Evolutionary conservation across 2,113 vertebrate species (phyloP).

Genomic region (Megaceryle maxima): DNA sequence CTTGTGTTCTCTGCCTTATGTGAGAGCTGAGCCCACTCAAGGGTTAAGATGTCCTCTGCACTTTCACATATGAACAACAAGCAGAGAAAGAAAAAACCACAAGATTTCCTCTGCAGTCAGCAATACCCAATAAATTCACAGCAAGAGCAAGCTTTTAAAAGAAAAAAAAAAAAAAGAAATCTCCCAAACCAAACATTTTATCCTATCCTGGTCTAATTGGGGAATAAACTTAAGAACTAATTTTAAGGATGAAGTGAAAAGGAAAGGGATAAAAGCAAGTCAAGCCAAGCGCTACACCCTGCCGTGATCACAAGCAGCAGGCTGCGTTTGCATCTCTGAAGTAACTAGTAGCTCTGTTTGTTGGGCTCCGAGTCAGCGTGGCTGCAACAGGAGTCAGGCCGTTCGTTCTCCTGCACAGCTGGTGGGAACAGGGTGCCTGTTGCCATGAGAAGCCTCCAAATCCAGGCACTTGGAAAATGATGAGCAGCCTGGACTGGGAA

Average conservation of each 20-base stretch:
- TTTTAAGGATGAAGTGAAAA: slow-evolving; percentile 32
- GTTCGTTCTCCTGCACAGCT: not conserved
- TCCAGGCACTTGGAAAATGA: rapidly evolving
- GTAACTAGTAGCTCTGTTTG: not conserved
- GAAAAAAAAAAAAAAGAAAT: not conserved
- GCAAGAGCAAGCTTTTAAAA: slow-evolving; percentile 1
- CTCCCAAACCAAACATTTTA: slow-evolving; percentile 11
- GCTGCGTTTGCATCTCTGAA: not conserved
- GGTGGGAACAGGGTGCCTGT: not conserved
- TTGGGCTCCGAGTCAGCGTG: rapidly evolving
- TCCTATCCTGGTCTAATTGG: slow-evolving; percentile 4
- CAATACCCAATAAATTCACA: slow-evolving; percentile 29
- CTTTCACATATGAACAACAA: not conserved
- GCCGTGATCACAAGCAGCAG: not conserved
- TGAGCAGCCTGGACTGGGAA: not conserved
- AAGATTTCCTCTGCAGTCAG: slow-evolving; percentile 35
- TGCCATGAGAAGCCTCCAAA: not conserved
- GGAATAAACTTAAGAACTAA: slow-evolving; percentile 35
- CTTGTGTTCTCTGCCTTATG: not conserved
- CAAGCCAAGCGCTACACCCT: not conserved
- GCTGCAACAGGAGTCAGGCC: not conserved
- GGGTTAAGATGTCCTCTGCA: not conserved
- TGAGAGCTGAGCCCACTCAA: slow-evolving; percentile 9
- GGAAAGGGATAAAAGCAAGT: slow-evolving; percentile 1
- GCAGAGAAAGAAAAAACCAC: slow-evolving; percentile 18